These are phyloP conservation scores for Archivesica marissinica DNA, from an alignment of 1,140 invertebrate species.

Conservation along the genomic window DNA sequence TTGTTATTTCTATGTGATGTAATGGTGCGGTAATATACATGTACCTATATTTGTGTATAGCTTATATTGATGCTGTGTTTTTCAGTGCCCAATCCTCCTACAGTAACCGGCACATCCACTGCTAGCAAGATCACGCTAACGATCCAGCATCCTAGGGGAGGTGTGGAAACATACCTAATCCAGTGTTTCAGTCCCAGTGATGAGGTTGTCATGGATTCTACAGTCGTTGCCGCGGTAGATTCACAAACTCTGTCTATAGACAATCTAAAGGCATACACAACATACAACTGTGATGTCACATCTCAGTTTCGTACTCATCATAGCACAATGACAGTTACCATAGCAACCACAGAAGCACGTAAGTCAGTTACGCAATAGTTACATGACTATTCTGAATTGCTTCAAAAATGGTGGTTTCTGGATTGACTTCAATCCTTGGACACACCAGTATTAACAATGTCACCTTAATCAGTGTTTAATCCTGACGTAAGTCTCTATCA, in stretches of 20 bases:
- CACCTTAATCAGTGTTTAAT: too few relatives aligned
- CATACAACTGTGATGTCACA: slow-evolving; percentile 69
- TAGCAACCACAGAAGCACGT: slow-evolving; percentile 72
- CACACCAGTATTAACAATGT: too few relatives aligned
- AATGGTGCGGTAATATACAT: too few relatives aligned
- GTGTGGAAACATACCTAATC: slow-evolving; percentile 66
- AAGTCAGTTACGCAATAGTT: too few relatives aligned
- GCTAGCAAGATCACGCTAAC: slow-evolving; percentile 64
- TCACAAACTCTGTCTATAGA: slow-evolving; percentile 51
- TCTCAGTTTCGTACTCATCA: slow-evolving; percentile 61
- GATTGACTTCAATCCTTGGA: too few relatives aligned
- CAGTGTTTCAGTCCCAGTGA: slow-evolving; percentile 48
- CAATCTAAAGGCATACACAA: slow-evolving; percentile 67
- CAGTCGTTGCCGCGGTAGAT: slow-evolving; percentile 7
- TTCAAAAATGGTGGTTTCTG: too few relatives aligned
- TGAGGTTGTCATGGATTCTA: slow-evolving; percentile 52
- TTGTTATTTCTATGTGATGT: too few relatives aligned
- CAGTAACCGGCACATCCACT: slow-evolving; percentile 35
- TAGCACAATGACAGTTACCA: slow-evolving; percentile 43
- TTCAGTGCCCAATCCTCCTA: slow-evolving; percentile 73
- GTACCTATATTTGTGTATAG: too few relatives aligned
- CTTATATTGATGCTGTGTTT: slow-evolving; percentile 28
- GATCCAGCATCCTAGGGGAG: slow-evolving; percentile 65
- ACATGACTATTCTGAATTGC: too few relatives aligned
- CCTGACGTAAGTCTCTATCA: too few relatives aligned